Evolutionary conservation across 2,888 invertebrate genomes (phyloP).

Genomic region (Ecliptopera silaceata): DNA sequence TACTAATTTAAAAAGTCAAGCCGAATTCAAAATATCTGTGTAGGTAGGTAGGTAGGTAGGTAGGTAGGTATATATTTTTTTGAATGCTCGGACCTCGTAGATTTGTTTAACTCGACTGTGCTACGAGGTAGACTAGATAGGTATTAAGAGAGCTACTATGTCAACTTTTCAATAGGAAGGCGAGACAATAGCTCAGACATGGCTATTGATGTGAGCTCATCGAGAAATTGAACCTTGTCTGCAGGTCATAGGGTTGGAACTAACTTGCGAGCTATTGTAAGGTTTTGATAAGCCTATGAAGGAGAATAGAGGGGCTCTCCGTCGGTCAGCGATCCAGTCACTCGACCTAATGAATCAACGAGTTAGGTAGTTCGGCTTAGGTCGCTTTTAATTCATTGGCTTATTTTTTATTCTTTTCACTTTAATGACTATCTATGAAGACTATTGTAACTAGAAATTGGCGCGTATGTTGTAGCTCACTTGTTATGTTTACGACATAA

Average conservation of each 20-base stretch:
- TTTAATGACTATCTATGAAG: background rate
- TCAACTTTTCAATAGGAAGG: constrained; percentile 55
- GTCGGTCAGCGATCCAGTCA: constrained; percentile 56
- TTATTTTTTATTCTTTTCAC: constrained; percentile 21
- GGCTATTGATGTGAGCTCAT: constrained; percentile 43
- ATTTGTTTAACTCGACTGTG: background rate
- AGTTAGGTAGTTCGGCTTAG: constrained; percentile 37
- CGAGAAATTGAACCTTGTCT: constrained; percentile 31
- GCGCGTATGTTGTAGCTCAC: too few relatives aligned
- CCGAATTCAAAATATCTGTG: background rate
- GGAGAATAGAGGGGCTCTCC: constrained; percentile 62
- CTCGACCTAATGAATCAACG: constrained; percentile 70
- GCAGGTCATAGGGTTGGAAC: constrained; percentile 39
- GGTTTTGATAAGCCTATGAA: constrained; percentile 56
- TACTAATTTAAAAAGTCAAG: too few relatives aligned
- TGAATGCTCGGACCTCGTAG: background rate
- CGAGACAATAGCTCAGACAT: constrained; percentile 59
- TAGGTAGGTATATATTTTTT: background rate
- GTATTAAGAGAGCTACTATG: constrained; percentile 34
- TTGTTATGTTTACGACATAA: too few relatives aligned
- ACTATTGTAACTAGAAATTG: background rate
- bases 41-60: too few relatives aligned
- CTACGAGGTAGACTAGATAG: background rate
- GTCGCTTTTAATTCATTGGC: constrained; percentile 4
- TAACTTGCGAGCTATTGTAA: constrained; percentile 42